Conservation (phyloP, 2,888 invertebrate genomes). For the Ophonus ardosiacus region DNA sequence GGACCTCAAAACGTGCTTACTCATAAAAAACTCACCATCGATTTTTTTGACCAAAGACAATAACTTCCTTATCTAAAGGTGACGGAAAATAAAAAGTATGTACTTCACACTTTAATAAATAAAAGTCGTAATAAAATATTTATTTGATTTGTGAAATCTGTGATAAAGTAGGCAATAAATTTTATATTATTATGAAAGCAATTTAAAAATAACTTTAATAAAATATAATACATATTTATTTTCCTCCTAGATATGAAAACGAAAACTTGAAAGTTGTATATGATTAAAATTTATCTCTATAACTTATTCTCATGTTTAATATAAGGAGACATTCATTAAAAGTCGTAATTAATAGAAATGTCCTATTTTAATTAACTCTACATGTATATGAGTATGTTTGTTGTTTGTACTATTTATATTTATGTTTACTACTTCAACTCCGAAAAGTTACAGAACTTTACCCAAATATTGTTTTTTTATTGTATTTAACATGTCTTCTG, state of each 20-base stretch:
- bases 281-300: constrained; percentile 14
- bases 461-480: no score
- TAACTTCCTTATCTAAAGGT: no score
- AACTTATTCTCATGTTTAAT: background rate
- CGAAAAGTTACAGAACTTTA: no score
- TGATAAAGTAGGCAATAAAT: background rate
- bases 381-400: background rate
- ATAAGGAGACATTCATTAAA: background rate
- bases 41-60: no score
- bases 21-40: no score
- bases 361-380: background rate
- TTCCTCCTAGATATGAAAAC: background rate
- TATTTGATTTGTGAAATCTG: background rate
- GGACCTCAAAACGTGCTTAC: no score
- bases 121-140: background rate
- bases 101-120: no score
- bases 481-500: no score
- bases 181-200: background rate
- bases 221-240: background rate
- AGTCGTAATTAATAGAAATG: background rate
- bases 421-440: background rate
- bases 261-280: constrained; percentile 1
- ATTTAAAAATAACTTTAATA: background rate
- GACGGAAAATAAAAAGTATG: no score
- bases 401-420: background rate